Evolutionary conservation across 2,113 vertebrate genomes (phyloP).

Genomic region (Sterna hirundo): DNA sequence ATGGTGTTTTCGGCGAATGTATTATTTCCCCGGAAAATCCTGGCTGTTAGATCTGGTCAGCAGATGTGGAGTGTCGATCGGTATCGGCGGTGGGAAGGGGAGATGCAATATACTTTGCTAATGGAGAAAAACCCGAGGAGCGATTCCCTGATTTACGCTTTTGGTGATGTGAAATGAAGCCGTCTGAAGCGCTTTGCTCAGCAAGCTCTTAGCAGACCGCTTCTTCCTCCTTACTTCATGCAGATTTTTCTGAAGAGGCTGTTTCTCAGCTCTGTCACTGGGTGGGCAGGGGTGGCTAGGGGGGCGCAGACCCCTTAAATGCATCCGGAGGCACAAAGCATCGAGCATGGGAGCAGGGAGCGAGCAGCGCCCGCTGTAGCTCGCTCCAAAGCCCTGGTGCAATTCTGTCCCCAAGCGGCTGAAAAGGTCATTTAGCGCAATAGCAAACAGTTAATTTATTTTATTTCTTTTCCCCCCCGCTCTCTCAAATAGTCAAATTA

Average conservation of each 20-base stretch:
- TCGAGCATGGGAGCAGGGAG: neutral
- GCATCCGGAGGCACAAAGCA: neutral
- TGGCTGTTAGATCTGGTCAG: conserved; percentile 35
- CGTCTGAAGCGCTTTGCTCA: neutral
- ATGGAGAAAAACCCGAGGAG: conserved; percentile 27
- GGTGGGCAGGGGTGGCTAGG: neutral
- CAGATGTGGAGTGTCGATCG: conserved; percentile 30
- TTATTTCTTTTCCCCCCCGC: neutral
- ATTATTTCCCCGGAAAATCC: neutral
- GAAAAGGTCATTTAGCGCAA: conserved; percentile 15
- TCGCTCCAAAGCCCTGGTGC: neutral
- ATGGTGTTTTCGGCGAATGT: neutral
- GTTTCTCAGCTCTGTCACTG: neutral
- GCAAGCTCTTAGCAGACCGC: neutral
- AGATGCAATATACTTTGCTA: neutral
- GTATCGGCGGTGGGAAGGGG: neutral
- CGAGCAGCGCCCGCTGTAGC: accelerated
- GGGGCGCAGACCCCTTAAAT: neutral
- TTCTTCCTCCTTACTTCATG: neutral
- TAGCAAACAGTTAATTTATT: neutral
- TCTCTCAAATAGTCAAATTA: neutral
- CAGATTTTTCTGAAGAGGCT: neutral
- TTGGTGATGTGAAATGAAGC: neutral
- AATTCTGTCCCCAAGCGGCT: conserved; percentile 23
- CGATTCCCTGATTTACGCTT: neutral